These are phyloP conservation scores for Sapajus apella DNA, from an alignment of 2,113 vertebrate species.

Conservation along the genomic window DNA sequence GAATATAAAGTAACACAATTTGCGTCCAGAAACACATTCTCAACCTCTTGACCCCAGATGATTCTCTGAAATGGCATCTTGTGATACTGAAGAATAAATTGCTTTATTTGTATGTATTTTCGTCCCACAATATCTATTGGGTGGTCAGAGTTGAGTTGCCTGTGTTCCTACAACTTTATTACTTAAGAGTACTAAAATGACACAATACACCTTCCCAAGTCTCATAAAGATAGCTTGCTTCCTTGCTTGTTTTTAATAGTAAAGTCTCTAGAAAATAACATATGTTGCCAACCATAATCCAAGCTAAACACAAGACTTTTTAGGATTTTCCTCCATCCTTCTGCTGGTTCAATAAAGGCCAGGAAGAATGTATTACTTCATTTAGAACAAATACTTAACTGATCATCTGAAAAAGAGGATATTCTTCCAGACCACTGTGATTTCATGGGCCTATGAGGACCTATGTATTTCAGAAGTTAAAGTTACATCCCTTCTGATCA, in stretches of 20 bases:
- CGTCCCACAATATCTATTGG: not conserved
- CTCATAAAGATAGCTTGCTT: not conserved
- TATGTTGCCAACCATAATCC: not conserved
- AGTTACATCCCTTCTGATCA: not conserved
- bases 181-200: slow-evolving; percentile 65
- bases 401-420: slow-evolving; percentile 44
- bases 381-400: slow-evolving; percentile 58
- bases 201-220: slow-evolving; percentile 44
- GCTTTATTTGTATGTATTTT: not conserved
- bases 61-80: not conserved
- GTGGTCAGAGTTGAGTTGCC: not conserved
- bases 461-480: not conserved
- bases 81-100: not conserved
- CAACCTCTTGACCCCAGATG: not conserved
- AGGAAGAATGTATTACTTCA: slow-evolving; percentile 7
- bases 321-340: slow-evolving; percentile 11
- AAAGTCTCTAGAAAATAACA: slow-evolving; percentile 53
- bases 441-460: not conserved
- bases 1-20: not conserved
- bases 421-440: not conserved
- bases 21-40: slow-evolving; percentile 30
- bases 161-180: slow-evolving; percentile 31
- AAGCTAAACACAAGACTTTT: not conserved
- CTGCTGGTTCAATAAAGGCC: slow-evolving; percentile 20
- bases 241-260: not conserved